Base-by-base conservation (phyloP, 1,140 invertebrate genomes). In the Cyclina sinensis region DNA sequence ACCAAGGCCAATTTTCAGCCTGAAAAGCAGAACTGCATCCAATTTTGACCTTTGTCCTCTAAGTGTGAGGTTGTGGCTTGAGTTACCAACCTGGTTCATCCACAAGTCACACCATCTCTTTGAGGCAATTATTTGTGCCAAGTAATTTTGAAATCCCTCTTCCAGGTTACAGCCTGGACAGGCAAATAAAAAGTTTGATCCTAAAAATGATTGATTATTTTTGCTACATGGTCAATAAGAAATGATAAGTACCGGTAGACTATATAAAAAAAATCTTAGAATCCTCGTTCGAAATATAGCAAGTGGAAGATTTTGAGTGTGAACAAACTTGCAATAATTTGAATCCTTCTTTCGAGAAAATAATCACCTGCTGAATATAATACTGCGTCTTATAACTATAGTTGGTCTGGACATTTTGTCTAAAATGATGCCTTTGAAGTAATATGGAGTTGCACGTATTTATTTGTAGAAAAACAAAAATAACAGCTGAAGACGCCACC, bases 381-480 rank as follows among this genome's bases (percentile, higher is more conserved):
- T 59, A 81, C 21, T 81, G 46, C 32, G 78, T 81, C 21, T n/a
- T n/a, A 73, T 73, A 73, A 73, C 2, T 81, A 35, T 81, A 81
- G 51, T 81, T 57, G 54, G 18, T 57, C 7, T 62, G 51, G 14
- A 4, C 51, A 11, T 4, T n/a, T 5, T 57, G 51, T 57, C n/a
- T 18, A 18, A 11, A 57, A 18, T 4, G 51, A 57, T 57, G 51
- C 18, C 51, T 16, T 11, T 57, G 51, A 57, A n/a, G 51, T 11
- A 57, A 57, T 18, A 4, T 57, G 7, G n/a, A 16, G 14, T 57
- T 57, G 21, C 51, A 43, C 14, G 43, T 7, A 43, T 43, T 43
- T 43, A 43, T 43, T 7, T 14, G 4, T 43, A 43, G 4, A 7
- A 43, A 14, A 43, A 43, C 14, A 43, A 7, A 7, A 14, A 43